phyloP scores from a whole-genome alignment of 2,888 invertebrate species.

The Caenorhabditis sp. region DNA sequence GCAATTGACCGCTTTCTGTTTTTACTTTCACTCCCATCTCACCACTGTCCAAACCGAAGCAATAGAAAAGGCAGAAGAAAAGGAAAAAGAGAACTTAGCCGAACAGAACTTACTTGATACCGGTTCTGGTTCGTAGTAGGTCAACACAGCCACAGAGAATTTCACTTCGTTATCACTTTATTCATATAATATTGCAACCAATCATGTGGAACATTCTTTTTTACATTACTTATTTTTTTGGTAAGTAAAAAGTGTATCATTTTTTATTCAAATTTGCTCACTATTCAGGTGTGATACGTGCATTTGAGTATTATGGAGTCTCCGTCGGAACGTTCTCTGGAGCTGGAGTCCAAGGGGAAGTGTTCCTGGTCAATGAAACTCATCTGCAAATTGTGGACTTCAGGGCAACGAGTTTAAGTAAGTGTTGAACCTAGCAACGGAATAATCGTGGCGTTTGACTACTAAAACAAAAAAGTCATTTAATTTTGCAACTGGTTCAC shows the following conservation, averaged over 20 bases:
- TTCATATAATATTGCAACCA: constrained; percentile 10
- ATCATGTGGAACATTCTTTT: constrained; percentile 68
- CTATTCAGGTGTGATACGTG: constrained; percentile 51
- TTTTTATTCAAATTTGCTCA: constrained; percentile 54
- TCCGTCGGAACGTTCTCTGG: constrained; percentile 17
- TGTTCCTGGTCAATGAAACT: constrained; percentile 70
- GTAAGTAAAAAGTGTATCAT: background rate
- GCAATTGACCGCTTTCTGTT: constrained; percentile 31
- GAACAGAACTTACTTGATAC: constrained; percentile 26
- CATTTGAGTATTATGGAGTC: constrained; percentile 49
- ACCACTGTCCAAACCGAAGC: too few relatives aligned
- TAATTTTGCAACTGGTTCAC: too few relatives aligned
- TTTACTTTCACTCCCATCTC: constrained; percentile 5
- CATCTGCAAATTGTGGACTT: constrained; percentile 65
- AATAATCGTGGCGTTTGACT: too few relatives aligned
- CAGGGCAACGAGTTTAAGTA: constrained; percentile 12
- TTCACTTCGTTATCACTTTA: constrained; percentile 14
- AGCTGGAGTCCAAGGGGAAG: constrained; percentile 51
- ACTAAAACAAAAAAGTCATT: too few relatives aligned
- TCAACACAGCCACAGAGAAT: background rate
- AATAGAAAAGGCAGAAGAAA: constrained; percentile 1
- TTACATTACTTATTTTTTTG: constrained; percentile 67
- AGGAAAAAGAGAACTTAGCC: background rate
- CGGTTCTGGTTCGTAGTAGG: constrained; percentile 21
- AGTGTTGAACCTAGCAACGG: too few relatives aligned